A percentile compares a stretch with the other conserved stretches of the same genome.
Conservation (phyloP, 2,113 vertebrate genomes). For the Phyllostomus hastatus region DNA sequence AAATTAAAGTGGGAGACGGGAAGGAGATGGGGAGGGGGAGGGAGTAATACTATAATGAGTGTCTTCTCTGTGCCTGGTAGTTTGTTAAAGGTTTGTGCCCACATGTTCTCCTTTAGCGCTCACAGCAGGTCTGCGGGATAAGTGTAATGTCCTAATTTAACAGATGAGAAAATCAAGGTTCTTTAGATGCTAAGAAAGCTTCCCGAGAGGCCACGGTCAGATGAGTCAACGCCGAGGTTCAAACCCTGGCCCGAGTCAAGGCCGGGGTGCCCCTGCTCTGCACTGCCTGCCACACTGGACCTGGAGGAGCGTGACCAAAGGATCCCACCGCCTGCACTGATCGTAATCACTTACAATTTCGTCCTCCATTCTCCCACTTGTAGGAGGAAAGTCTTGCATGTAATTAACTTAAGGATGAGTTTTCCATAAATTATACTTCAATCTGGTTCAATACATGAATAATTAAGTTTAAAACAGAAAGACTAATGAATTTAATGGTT, state of each 20-base stretch:
- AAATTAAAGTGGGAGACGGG: background rate
- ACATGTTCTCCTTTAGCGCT: background rate
- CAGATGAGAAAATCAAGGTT: background rate
- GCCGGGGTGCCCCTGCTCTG: background rate
- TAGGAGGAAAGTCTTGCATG: constrained; percentile 54
- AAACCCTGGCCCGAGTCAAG: background rate
- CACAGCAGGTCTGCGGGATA: background rate
- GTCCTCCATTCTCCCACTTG: constrained; percentile 41
- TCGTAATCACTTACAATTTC: background rate
- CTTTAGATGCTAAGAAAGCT: background rate
- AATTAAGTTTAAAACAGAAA: constrained; percentile 82
- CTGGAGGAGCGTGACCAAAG: background rate
- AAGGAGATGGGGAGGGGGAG: fast-evolving
- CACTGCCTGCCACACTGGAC: background rate
- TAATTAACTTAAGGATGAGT: constrained; percentile 79
- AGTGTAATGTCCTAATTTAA: background rate
- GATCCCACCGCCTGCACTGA: background rate
- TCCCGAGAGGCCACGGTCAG: background rate
- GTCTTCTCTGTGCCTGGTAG: background rate
- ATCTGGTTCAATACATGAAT: constrained; percentile 75
- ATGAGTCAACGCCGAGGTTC: background rate
- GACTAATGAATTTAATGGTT: constrained; percentile 83
- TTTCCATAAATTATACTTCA: constrained; percentile 71
- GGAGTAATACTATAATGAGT: fast-evolving
- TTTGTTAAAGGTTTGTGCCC: no score